Conservation (phyloP, 2,113 vertebrate genomes). For the Pelobates fuscus region DNA sequence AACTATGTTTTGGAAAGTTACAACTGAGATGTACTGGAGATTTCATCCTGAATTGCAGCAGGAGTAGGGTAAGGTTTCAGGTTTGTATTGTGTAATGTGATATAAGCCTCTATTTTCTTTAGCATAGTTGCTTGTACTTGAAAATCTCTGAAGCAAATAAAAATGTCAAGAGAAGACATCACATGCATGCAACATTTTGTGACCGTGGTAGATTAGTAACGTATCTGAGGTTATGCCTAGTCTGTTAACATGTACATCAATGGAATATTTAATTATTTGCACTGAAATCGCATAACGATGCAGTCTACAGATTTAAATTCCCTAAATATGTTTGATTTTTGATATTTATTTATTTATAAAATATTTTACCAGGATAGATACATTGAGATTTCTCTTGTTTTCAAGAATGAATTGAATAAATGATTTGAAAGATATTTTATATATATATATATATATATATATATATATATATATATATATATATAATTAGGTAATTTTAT, state of each 20-base stretch:
- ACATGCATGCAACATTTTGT: conserved; percentile 36
- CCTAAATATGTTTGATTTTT: too few relatives aligned
- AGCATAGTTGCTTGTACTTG: conserved; percentile 12
- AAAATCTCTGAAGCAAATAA: conserved; percentile 44
- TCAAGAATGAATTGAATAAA: too few relatives aligned
- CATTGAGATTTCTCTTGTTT: too few relatives aligned
- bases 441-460: too few relatives aligned
- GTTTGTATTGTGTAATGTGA: conserved; percentile 38
- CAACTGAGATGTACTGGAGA: neutral
- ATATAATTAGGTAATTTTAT: too few relatives aligned
- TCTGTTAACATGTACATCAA: neutral
- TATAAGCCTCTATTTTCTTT: conserved; percentile 17
- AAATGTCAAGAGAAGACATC: neutral
- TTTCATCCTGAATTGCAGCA: neutral
- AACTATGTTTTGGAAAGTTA: conserved; percentile 29
- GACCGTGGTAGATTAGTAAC: conserved; percentile 7
- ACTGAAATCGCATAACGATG: neutral
- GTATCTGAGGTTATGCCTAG: neutral
- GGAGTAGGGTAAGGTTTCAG: conserved; percentile 18
- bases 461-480: too few relatives aligned
- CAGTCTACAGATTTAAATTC: too few relatives aligned
- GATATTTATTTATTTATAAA: too few relatives aligned
- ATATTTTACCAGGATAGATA: too few relatives aligned
- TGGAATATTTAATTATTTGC: neutral
- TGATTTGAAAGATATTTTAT: too few relatives aligned